phyloP scores from a whole-genome alignment of 2,113 vertebrate genomes.

The Naja naja region DNA sequence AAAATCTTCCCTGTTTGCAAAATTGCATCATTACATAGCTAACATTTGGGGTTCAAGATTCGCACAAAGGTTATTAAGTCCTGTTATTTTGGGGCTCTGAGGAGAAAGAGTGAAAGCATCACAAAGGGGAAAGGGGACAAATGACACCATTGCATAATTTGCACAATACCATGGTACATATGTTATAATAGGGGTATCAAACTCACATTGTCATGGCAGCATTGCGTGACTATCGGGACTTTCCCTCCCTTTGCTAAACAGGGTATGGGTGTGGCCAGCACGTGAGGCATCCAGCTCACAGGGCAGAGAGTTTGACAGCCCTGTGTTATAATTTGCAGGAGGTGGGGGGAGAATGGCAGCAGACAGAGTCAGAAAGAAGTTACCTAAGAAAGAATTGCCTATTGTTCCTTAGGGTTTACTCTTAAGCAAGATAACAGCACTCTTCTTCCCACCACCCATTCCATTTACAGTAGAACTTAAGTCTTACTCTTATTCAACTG shows the following conservation, averaged over 20 bases:
- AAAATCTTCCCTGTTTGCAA: background rate
- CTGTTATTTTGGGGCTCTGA: background rate
- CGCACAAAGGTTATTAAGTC: background rate
- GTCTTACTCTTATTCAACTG: background rate
- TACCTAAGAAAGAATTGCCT: background rate
- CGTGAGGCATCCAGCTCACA: too few species aligned
- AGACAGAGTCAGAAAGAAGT: background rate
- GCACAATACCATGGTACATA: background rate
- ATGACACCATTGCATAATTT: background rate
- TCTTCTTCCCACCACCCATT: background rate
- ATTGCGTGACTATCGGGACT: too few species aligned
- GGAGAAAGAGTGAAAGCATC: background rate
- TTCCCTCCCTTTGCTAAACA: too few species aligned
- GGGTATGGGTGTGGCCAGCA: too few species aligned
- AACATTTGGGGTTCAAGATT: background rate
- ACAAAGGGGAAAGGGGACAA: background rate
- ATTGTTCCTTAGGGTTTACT: background rate
- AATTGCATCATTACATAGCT: background rate
- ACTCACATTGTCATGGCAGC: too few species aligned
- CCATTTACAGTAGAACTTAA: background rate
- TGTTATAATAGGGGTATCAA: background rate
- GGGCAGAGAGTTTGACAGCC: too few species aligned
- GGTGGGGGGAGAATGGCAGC: background rate
- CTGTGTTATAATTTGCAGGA: background rate
- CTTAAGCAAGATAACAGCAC: background rate